Base-by-base conservation (phyloP, 1,140 invertebrate species). In the Sycophaga agraensis region DNA sequence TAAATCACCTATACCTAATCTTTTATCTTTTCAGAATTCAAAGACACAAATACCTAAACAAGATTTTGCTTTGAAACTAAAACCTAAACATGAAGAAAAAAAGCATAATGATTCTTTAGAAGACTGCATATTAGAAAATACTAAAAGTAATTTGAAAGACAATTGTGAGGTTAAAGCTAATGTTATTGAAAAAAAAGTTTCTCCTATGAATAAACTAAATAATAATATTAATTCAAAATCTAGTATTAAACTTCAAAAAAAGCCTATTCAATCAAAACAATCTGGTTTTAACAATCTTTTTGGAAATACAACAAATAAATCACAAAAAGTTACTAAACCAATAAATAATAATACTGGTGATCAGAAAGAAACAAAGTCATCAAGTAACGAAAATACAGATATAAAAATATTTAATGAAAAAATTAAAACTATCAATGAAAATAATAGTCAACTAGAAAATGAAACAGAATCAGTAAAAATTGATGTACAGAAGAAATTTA, bases 251-350 rank as follows among this genome's bases (percentile, higher is more conserved):
- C 19, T 12, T 11, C 24, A 34, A 1, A 73, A 74, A 42, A 73
- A 74, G 54, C 67, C 69, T 8, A 37, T 71, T 8, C 69, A 70
- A 26, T 65, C 68, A 11, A 68, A 65, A 2, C 63, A 72, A 55
- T 58, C 69, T 55, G 74, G 73, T 8, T 73, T 75, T 35, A 69
- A 68, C 26, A 73, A 72, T 66, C 60, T 79, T 5, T 79, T 77
- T 68, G 68, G 68, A 24, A 78, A 71, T 67, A 58, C 49, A 9
- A 16, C 17, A 7, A 72, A 64, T 49, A 71, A 70, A 26, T 43
- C 60, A 12, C 62, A 60, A 49, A 19, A 34, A 17, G 2, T 4
- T n/a, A 65, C 56, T 43, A 70, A 66, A 42, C 21, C 22, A 26
- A 54, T 53, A 55, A 17, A 42, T 39, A 39, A 34, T 28, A 28